Conservation (phyloP, 2,113 vertebrate genomes). For the Protomyctophum bolini region DNA sequence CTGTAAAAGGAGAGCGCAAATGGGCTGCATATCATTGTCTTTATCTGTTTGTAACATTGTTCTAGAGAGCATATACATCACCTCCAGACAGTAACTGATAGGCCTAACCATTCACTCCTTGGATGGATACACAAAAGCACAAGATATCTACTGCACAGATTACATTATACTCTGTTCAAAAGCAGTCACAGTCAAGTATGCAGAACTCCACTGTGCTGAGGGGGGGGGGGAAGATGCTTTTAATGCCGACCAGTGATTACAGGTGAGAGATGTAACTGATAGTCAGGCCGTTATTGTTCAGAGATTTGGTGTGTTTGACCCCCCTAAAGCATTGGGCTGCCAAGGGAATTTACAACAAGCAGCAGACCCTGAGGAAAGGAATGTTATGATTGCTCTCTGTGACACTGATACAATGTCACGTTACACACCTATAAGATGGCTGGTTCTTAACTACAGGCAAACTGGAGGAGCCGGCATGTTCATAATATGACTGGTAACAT, state of each 20-base stretch:
- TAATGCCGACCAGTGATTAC: slow-evolving; percentile 86
- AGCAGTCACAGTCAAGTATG: slow-evolving; percentile 85
- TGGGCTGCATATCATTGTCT: slow-evolving; percentile 60
- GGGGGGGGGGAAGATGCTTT: slow-evolving; percentile 78
- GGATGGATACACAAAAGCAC: slow-evolving; percentile 82
- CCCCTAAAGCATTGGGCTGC: slow-evolving; percentile 69
- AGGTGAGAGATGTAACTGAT: slow-evolving; percentile 88
- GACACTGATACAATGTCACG: slow-evolving; percentile 61
- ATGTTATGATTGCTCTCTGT: slow-evolving; percentile 68
- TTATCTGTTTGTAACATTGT: slow-evolving; percentile 82
- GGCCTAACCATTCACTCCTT: slow-evolving; percentile 72
- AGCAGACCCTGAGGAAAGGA: slow-evolving; percentile 58
- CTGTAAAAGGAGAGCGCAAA: slow-evolving; percentile 63
- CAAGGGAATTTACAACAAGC: slow-evolving; percentile 66
- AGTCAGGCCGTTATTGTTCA: slow-evolving; percentile 70
- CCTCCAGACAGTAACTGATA: slow-evolving; percentile 79
- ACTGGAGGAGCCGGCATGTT: slow-evolving; percentile 19
- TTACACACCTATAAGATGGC: slow-evolving; percentile 10
- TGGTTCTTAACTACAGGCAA: slow-evolving; percentile 18
- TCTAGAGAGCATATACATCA: slow-evolving; percentile 79
- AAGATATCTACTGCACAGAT: slow-evolving; percentile 83
- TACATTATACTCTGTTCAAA: slow-evolving; percentile 85
- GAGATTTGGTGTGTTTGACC: slow-evolving; percentile 69
- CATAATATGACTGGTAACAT: slow-evolving; percentile 10
- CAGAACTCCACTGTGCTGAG: slow-evolving; percentile 68